A percentile compares a stretch with the other conserved stretches of the same genome.
Evolutionary conservation across 1,140 invertebrate genomes (phyloP).

Genomic region (Trichogramma pretiosum): DNA sequence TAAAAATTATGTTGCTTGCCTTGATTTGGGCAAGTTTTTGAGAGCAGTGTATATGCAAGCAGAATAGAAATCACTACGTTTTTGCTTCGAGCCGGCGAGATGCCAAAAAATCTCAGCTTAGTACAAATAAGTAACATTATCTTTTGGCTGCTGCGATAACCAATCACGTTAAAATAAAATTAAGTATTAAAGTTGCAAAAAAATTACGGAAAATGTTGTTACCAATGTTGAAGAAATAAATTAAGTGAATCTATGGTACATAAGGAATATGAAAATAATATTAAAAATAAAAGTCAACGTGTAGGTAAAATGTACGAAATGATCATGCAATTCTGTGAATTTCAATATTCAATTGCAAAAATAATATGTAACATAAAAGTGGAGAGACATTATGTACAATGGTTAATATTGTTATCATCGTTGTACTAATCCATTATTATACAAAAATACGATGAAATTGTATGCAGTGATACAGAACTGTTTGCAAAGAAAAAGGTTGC

Average conservation of each 20-base stretch:
- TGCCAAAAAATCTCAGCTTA: no score
- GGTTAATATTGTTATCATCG: conserved; percentile 1
- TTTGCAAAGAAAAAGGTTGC: conserved; percentile 12
- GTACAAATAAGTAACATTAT: no score
- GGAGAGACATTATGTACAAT: not conserved
- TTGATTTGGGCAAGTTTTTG: no score
- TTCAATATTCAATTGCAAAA: conserved; percentile 27
- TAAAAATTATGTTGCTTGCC: no score
- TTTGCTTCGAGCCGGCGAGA: no score
- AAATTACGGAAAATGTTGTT: conserved; percentile 37
- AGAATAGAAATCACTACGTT: no score
- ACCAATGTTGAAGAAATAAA: conserved; percentile 34
- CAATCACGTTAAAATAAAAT: conserved; percentile 45
- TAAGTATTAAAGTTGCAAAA: conserved; percentile 32
- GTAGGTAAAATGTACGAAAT: conserved; percentile 4
- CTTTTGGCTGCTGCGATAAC: no score
- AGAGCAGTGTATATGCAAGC: no score
- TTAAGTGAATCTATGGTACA: conserved; percentile 28
- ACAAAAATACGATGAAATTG: conserved; percentile 10
- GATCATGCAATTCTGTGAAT: conserved; percentile 8
- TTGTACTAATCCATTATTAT: not conserved
- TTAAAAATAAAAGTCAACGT: conserved; percentile 4
- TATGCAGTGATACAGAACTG: no score
- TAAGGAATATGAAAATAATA: conserved; percentile 21
- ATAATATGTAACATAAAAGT: not conserved